Evolutionary conservation across 1,140 invertebrate genomes (phyloP).

Genomic region (Meloidogyne hapla): DNA sequence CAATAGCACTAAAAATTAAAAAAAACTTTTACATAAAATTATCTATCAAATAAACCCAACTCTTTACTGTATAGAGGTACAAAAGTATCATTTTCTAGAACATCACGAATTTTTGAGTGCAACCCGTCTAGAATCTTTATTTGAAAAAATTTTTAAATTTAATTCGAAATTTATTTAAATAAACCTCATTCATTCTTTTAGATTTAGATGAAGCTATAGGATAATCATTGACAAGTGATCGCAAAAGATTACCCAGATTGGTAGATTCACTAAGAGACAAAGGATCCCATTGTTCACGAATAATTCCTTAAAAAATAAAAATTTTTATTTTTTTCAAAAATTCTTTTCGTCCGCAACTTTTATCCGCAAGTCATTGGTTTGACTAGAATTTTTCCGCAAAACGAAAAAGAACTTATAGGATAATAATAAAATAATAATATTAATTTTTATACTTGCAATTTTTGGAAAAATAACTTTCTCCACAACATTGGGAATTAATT

Average conservation of each 20-base stretch:
- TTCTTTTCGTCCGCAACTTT: too few species aligned
- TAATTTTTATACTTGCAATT: conserved; percentile 49
- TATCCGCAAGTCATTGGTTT: too few species aligned
- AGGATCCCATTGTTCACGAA: conserved; percentile 45
- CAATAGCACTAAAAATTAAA: conserved; percentile 42
- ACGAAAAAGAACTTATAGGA: background rate
- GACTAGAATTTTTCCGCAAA: background rate
- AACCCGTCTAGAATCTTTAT: conserved; percentile 21
- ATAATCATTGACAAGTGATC: conserved; percentile 34
- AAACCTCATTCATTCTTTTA: conserved; percentile 32
- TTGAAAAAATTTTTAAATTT: background rate
- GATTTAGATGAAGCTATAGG: conserved; percentile 26
- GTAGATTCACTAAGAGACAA: conserved; percentile 35
- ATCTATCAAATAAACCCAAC: conserved; percentile 30
- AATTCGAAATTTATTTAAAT: too few species aligned
- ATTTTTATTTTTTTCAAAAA: conserved; percentile 5
- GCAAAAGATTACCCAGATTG: conserved; percentile 33
- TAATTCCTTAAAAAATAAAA: conserved; percentile 40
- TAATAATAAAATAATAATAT: conserved; percentile 20
- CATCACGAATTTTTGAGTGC: conserved; percentile 9
- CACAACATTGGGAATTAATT: conserved; percentile 44
- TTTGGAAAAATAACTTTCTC: conserved; percentile 53
- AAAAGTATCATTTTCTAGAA: conserved; percentile 42
- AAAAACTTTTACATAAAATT: background rate
- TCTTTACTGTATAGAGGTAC: conserved; percentile 47